phyloP scores from a whole-genome alignment of 2,113 vertebrate species.

The Rhizomys pruinosus region DNA sequence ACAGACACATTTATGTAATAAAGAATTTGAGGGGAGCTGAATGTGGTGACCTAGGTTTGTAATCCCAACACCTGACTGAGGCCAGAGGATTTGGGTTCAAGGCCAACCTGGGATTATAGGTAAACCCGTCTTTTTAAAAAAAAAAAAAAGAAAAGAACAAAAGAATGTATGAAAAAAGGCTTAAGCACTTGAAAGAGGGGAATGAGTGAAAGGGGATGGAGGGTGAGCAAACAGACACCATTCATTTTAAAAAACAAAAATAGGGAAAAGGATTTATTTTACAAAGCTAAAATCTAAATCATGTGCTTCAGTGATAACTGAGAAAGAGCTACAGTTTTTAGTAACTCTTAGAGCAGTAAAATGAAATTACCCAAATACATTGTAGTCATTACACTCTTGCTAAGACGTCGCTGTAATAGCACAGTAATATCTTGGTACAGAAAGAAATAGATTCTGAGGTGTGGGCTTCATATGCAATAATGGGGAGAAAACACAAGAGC shows the following conservation, averaged over 20 bases:
- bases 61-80: background rate
- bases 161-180: too few relatives aligned
- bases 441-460: background rate
- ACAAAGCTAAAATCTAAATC: background rate
- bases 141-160: too few relatives aligned
- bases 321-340: background rate
- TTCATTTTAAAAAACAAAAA: too few relatives aligned
- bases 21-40: background rate
- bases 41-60: background rate
- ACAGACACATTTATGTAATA: too few relatives aligned
- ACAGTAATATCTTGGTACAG: background rate
- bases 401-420: background rate
- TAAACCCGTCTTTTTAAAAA: background rate
- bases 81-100: background rate
- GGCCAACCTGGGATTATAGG: background rate
- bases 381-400: background rate
- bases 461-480: background rate
- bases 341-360: conserved; percentile 20
- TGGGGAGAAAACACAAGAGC: background rate
- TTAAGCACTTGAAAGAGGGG: too few relatives aligned
- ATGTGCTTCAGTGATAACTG: background rate
- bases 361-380: background rate
- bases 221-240: too few relatives aligned
- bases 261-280: background rate
- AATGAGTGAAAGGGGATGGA: too few relatives aligned